Evolutionary conservation across 2,113 vertebrate genomes (phyloP).

Genomic region (Callionymus lyra): DNA sequence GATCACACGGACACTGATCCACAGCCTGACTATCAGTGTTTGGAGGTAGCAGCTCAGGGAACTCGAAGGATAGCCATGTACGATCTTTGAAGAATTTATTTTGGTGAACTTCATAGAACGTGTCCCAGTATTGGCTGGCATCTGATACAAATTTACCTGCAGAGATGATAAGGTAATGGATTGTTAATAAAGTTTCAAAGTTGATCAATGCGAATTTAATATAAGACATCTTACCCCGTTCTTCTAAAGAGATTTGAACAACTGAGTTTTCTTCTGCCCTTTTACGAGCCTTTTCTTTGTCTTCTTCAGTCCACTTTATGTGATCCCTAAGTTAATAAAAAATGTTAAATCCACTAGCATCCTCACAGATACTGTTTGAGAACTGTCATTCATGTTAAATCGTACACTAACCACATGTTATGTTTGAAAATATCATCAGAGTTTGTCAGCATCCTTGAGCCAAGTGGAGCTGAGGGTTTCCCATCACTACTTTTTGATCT

Average conservation of each 20-base stretch:
- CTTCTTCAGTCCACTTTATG: constrained; percentile 83
- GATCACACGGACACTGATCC: background rate
- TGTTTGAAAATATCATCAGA: constrained; percentile 78
- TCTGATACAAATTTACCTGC: constrained; percentile 79
- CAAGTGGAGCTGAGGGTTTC: constrained; percentile 74
- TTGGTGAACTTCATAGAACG: constrained; percentile 82
- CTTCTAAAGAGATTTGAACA: constrained; percentile 60
- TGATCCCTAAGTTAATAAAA: constrained; percentile 74
- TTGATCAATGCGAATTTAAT: background rate
- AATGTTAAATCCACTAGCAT: too few species aligned
- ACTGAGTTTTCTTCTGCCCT: constrained; percentile 74
- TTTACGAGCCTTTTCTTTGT: constrained; percentile 67
- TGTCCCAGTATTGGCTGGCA: constrained; percentile 81
- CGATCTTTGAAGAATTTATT: constrained; percentile 91
- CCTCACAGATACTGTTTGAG: too few species aligned
- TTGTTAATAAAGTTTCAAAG: constrained; percentile 2
- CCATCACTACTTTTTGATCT: constrained; percentile 56
- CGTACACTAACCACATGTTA: constrained; percentile 83
- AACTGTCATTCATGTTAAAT: too few species aligned
- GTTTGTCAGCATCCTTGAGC: constrained; percentile 78
- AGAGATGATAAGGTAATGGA: constrained; percentile 17
- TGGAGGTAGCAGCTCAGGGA: constrained; percentile 80
- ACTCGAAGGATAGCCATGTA: constrained; percentile 87
- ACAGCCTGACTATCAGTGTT: constrained; percentile 4
- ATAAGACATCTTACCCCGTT: constrained; percentile 68